Percentiles rank a stretch among this genome's conserved stretches.
Conservation (phyloP, 2,888 invertebrate genomes). For the Chymomyza procnemis region DNA sequence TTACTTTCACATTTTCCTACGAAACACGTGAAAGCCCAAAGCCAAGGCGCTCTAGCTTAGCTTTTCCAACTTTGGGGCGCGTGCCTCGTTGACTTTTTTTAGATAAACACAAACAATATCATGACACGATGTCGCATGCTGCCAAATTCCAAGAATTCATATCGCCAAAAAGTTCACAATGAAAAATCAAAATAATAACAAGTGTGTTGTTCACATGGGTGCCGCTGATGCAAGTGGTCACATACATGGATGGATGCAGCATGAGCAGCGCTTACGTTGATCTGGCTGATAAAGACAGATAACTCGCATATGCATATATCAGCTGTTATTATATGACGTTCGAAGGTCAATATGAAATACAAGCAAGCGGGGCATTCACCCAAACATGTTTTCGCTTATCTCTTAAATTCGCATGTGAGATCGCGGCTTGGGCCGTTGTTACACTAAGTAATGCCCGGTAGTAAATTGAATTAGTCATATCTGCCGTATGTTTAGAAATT, state of each 20-base stretch:
- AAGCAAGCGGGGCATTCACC: neutral
- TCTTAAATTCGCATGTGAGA: neutral
- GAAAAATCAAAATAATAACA: slow-evolving; percentile 10
- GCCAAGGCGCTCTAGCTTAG: neutral
- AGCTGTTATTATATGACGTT: neutral
- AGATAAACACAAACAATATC: slow-evolving; percentile 36
- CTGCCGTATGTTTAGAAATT: too few species aligned
- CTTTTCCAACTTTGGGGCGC: neutral
- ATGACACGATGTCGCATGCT: slow-evolving; percentile 7
- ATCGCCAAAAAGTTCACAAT: slow-evolving; percentile 30
- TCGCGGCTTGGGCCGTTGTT: neutral
- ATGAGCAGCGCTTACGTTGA: neutral
- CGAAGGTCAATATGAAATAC: slow-evolving; percentile 41
- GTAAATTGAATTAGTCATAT: too few species aligned
- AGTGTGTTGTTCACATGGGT: neutral
- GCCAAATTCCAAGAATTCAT: slow-evolving; percentile 52
- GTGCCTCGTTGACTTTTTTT: slow-evolving; percentile 10
- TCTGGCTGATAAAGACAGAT: neutral
- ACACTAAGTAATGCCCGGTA: neutral
- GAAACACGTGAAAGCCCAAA: neutral
- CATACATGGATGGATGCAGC: neutral
- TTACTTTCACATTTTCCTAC: neutral
- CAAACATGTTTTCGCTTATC: neutral
- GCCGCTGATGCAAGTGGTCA: too few species aligned
- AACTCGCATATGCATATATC: neutral